Percentiles rank a stretch among this genome's conserved stretches.
Conservation (phyloP, 2,113 vertebrate species). For the Nycticebus coucang region DNA sequence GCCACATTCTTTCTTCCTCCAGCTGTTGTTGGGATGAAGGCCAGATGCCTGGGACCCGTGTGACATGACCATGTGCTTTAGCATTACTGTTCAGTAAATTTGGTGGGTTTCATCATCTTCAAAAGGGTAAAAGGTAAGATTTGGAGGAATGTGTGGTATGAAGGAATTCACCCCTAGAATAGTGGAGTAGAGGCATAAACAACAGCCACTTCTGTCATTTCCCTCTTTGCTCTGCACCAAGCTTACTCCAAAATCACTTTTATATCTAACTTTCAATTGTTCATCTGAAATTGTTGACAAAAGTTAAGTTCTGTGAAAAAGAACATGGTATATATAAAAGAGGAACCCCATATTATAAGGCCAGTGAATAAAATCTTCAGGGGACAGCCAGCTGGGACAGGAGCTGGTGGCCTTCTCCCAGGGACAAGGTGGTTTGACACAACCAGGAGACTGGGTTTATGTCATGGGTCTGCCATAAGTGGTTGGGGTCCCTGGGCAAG, state of each 20-base stretch:
- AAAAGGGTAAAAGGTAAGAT: neutral
- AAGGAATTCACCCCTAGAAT: neutral
- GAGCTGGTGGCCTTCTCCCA: neutral
- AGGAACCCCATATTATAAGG: fast-evolving
- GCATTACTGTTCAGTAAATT: neutral
- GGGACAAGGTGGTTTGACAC: neutral
- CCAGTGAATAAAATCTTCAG: neutral
- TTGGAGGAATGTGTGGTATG: neutral
- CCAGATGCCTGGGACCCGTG: fast-evolving
- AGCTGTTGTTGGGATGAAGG: neutral
- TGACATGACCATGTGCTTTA: neutral
- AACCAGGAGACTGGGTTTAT: neutral
- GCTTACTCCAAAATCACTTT: neutral
- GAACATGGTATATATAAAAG: neutral
- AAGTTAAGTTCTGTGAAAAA: neutral
- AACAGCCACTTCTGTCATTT: neutral
- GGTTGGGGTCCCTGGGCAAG: neutral
- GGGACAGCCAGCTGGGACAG: neutral
- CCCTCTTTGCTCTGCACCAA: neutral
- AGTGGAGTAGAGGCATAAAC: neutral
- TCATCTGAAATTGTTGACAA: neutral
- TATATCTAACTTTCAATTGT: neutral
- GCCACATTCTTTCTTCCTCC: neutral
- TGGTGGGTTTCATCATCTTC: neutral
- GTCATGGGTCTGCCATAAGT: neutral